Conservation (phyloP, 1,140 invertebrate species). For the Solen grandis region DNA sequence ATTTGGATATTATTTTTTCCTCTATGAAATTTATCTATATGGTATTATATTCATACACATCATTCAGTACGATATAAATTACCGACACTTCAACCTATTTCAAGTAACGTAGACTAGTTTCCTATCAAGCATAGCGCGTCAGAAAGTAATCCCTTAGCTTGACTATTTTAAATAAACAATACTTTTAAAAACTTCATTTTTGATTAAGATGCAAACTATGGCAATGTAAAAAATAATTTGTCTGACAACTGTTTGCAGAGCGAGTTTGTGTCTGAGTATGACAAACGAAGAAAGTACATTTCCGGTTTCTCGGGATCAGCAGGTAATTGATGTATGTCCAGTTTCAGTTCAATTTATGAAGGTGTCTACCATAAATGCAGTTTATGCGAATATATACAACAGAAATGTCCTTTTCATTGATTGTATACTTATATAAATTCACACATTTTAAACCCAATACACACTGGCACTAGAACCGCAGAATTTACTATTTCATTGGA, state of each 20-base stretch:
- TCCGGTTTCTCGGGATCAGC: conserved; percentile 94
- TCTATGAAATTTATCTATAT: too few species aligned
- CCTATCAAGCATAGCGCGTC: too few species aligned
- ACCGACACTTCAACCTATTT: too few species aligned
- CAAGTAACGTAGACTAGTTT: too few species aligned
- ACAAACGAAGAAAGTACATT: conserved; percentile 91
- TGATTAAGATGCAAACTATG: too few species aligned
- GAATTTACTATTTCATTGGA: neutral
- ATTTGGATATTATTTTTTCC: neutral
- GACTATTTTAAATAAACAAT: too few species aligned
- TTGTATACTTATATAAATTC: neutral
- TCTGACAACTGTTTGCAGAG: conserved; percentile 86
- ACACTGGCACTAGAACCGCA: neutral
- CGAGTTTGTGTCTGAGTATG: conserved; percentile 93
- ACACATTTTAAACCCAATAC: neutral
- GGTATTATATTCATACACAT: too few species aligned
- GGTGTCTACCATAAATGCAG: neutral
- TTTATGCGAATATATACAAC: neutral
- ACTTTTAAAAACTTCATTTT: too few species aligned
- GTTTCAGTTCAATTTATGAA: neutral
- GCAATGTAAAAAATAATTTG: too few species aligned
- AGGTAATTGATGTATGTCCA: conserved; percentile 79
- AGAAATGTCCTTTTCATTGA: neutral
- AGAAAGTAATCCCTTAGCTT: too few species aligned
- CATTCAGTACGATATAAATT: too few species aligned